A percentile compares a stretch with the other conserved stretches of the same genome.
Conservation (phyloP, 1,140 invertebrate species). For the Ostrea denselamellosa region DNA sequence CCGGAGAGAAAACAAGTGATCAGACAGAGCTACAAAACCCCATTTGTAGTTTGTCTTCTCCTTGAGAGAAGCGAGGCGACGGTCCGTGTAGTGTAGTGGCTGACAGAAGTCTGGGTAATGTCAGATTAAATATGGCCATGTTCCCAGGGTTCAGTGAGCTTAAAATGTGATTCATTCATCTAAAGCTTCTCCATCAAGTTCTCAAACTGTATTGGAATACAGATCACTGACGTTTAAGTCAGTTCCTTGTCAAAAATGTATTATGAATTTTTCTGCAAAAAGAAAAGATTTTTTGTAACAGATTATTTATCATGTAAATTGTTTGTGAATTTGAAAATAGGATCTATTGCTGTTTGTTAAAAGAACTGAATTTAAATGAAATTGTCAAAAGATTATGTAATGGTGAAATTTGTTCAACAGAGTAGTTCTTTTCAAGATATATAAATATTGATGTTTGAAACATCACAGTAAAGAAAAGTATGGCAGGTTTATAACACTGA, state of each 20-base stretch:
- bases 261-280: not conserved
- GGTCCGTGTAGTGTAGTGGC: not conserved
- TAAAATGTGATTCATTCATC: conserved; percentile 10
- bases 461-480: not conserved
- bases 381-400: not conserved
- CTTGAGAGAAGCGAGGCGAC: not conserved
- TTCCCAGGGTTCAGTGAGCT: conserved; percentile 4
- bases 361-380: not conserved
- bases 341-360: not conserved
- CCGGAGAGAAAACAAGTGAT: not conserved
- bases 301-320: not conserved
- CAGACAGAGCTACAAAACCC: conserved; percentile 8
- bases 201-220: conserved; percentile 7
- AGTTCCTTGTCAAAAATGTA: conserved; percentile 23
- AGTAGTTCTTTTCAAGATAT: not conserved
- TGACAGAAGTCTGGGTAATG: not conserved
- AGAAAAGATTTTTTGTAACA: not conserved
- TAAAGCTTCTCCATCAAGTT: not conserved
- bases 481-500: not conserved
- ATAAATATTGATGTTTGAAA: not conserved
- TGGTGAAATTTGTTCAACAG: not conserved
- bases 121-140: not conserved
- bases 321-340: not conserved
- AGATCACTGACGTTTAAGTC: conserved; percentile 5
- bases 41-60: conserved; percentile 4